These are phyloP conservation scores for Sarcoramphus papa DNA, from an alignment of 2,797 vertebrate species.

Conservation along the genomic window DNA sequence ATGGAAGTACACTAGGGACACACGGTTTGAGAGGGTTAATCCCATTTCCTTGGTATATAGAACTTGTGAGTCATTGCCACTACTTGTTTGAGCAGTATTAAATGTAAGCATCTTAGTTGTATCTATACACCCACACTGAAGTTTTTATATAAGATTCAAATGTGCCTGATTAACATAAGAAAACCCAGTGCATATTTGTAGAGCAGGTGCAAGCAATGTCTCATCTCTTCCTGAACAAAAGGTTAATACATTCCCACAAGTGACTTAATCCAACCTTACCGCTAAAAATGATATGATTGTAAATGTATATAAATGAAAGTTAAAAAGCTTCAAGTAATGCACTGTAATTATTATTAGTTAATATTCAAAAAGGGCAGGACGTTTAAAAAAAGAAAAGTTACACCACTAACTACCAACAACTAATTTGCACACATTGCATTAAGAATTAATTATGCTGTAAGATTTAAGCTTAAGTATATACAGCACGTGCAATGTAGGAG, in stretches of 20 bases:
- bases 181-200: conserved; percentile 33
- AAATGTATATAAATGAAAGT: conserved; percentile 7
- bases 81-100: conserved; percentile 25
- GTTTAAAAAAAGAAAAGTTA: background rate
- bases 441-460: background rate
- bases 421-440: background rate
- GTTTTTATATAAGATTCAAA: conserved; percentile 59
- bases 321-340: background rate
- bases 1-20: background rate
- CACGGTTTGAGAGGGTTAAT: background rate
- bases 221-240: conserved; percentile 61
- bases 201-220: conserved; percentile 40
- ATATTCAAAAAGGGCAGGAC: background rate
- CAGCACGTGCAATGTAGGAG: background rate
- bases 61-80: conserved; percentile 31
- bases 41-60: background rate
- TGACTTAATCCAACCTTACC: conserved; percentile 22
- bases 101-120: conserved; percentile 49
- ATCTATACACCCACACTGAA: conserved; percentile 37
- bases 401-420: background rate
- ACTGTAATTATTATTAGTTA: background rate
- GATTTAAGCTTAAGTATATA: background rate
- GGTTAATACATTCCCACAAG: conserved; percentile 29
- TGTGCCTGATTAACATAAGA: conserved; percentile 52
- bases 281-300: background rate